Base-by-base conservation (phyloP, 2,888 invertebrate species). In the Tinea pellionella region DNA sequence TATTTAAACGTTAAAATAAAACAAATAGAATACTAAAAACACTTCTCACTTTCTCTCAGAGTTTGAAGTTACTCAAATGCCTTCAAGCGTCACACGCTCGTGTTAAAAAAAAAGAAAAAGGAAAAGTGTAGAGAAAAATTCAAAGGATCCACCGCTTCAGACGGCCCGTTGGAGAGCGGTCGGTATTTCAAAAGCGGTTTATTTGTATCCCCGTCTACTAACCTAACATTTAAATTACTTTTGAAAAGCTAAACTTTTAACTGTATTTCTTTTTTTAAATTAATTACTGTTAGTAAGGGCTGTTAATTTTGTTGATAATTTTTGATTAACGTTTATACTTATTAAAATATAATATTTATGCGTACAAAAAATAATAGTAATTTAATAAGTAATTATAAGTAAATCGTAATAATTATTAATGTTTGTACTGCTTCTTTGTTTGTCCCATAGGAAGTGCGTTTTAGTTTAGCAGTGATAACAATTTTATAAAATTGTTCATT, bases 81-180 rank as follows among this genome's bases (percentile, higher is more conserved):
- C 72, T 65, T 11, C 68, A 65, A 73, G 79, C 77, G 73, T 73
- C 75, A 78, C 77, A 77, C 72, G 66, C 71, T 72, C 67, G 72
- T 71, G 68, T 69, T 68, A 64, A 69, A 63, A 69, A 72, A 69
- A 69, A 72, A 74, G 75, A 70, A 70, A 69, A 72, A 69, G 71
- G 68, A 68, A 73, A 78, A 79, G 72, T 72, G 73, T 69, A 69
- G 71, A 74, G 75, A 70, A 70, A 74, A 71, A 76, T 69, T 72
- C 70, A 72, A 75, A 75, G 74, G 73, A 77, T 75, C 69, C 69
- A 65, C 67, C 64, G 71, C 69, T 65, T 64, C 67, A 66, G 63
- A 59, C 64, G 63, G 65, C 62, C 64, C 62, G 66, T 67, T 62
- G 59, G 59, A 66, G 63, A 30, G 13, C 24, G 59, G n/a, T 16